Conservation (phyloP, 1,140 invertebrate species). For the Triops longicaudatus region DNA sequence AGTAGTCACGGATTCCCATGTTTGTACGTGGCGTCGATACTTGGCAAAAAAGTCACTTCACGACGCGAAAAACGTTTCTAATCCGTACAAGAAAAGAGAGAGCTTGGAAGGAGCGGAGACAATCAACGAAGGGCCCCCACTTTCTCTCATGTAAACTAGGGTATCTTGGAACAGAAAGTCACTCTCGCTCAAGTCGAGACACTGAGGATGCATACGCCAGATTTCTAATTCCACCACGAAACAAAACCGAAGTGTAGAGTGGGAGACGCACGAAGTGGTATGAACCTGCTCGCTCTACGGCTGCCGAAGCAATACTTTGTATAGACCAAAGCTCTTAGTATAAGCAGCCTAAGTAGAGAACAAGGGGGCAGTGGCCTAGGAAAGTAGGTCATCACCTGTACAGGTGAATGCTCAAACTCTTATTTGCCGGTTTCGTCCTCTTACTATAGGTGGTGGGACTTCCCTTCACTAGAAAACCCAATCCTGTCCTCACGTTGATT, state of each 20-base stretch:
- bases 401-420: neutral
- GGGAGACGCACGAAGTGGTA: neutral
- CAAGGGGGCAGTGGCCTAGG: neutral
- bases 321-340: neutral
- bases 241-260: neutral
- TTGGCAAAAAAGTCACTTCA: neutral
- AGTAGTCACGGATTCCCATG: slow-evolving; percentile 6
- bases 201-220: neutral
- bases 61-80: neutral
- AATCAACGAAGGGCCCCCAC: neutral
- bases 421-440: neutral
- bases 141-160: slow-evolving; percentile 1
- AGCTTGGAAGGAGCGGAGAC: neutral
- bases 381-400: slow-evolving; percentile 12
- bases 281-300: neutral
- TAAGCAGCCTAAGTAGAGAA: neutral
- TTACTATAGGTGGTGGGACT: neutral
- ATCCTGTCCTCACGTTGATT: neutral
- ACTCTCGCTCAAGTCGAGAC: neutral
- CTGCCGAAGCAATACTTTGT: slow-evolving; percentile 4
- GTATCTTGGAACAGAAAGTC: slow-evolving; percentile 4
- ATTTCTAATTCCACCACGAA: neutral
- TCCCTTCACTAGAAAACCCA: neutral
- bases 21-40: neutral
- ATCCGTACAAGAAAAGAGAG: slow-evolving; percentile 2